These are phyloP conservation scores for Alligator mississippiensis DNA, from an alignment of 2,113 vertebrate genomes.

Conservation along the genomic window DNA sequence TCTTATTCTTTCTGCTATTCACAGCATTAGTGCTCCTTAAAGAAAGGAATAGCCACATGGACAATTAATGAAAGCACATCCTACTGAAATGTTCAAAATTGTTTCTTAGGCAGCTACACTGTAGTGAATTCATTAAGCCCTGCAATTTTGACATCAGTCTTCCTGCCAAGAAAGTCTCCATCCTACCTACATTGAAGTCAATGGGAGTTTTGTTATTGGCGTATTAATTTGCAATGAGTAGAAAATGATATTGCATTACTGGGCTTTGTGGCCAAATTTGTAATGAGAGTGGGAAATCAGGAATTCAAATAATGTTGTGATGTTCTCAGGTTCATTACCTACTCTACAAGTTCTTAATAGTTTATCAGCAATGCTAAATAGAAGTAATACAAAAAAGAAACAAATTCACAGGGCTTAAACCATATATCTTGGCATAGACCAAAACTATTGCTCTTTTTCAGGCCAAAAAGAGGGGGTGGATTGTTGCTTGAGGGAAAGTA, in stretches of 20 bases:
- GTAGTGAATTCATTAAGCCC: fast-evolving
- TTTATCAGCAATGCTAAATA: neutral
- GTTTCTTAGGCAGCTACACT: neutral
- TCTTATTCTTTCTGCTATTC: slow-evolving; percentile 42
- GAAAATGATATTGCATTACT: neutral
- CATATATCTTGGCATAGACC: neutral
- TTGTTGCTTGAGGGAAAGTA: neutral
- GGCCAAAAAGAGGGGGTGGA: no score
- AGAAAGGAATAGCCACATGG: neutral
- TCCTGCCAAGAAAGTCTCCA: neutral
- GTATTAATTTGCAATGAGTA: neutral
- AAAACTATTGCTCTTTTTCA: neutral
- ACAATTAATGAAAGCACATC: neutral
- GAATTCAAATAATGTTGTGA: neutral
- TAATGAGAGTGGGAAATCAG: neutral
- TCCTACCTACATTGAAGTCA: neutral
- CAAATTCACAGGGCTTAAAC: neutral
- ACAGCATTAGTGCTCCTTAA: neutral
- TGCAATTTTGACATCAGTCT: neutral
- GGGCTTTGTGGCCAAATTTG: neutral
- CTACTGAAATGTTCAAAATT: neutral
- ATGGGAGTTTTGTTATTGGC: neutral
- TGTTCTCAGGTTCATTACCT: neutral
- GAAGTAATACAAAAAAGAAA: neutral
- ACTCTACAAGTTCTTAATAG: neutral